These are phyloP conservation scores for Caradrina clavipalpis DNA, from an alignment of 2,888 invertebrate species.

Conservation along the genomic window DNA sequence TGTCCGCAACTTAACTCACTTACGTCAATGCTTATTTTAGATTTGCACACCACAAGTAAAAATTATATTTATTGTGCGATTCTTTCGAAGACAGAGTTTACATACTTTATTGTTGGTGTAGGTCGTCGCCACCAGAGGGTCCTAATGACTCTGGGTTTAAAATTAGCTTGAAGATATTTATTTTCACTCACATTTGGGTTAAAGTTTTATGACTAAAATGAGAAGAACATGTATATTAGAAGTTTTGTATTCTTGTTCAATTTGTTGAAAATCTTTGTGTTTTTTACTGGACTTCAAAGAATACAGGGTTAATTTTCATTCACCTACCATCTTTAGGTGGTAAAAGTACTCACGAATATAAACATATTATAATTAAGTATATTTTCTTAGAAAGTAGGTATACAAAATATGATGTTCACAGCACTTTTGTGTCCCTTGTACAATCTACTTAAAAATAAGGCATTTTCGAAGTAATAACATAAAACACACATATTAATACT, in stretches of 20 bases:
- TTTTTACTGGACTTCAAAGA: neutral
- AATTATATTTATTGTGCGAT: slow-evolving; percentile 34
- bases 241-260: neutral
- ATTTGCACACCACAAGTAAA: slow-evolving; percentile 24
- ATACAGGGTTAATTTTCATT: too few relatives aligned
- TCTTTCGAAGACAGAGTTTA: slow-evolving; percentile 4
- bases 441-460: too few relatives aligned
- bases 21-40: slow-evolving; percentile 41
- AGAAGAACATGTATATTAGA: neutral
- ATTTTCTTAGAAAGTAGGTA: too few relatives aligned
- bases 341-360: too few relatives aligned
- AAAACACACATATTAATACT: too few relatives aligned
- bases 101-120: slow-evolving; percentile 46
- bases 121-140: slow-evolving; percentile 34
- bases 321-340: too few relatives aligned
- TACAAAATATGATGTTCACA: too few relatives aligned
- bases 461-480: too few relatives aligned
- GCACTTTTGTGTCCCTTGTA: too few relatives aligned
- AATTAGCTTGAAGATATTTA: slow-evolving; percentile 15
- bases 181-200: slow-evolving; percentile 5
- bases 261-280: neutral
- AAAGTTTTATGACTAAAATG: slow-evolving; percentile 6
- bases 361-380: too few relatives aligned
- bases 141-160: slow-evolving; percentile 25
- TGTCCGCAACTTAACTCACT: neutral